Evolutionary conservation across 2,113 vertebrate species (phyloP), one percentile per base, ranked within the genome.

Genomic region (Phalacrocorax pelagicus): DNA sequence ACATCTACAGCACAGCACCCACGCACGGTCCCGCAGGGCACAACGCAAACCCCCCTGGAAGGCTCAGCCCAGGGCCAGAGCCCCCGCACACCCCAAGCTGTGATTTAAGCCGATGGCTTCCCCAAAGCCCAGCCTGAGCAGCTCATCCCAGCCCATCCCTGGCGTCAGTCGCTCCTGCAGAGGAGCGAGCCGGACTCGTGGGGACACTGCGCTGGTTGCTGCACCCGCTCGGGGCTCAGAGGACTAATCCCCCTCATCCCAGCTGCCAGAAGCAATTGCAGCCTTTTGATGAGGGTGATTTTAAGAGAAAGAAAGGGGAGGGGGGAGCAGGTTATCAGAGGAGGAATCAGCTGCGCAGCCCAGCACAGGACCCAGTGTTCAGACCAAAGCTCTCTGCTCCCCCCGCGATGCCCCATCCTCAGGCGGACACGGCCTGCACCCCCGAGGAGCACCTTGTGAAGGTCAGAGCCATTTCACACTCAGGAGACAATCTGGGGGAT

Each of bases 101-200:
- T 6, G 55, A 46, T 44, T 46, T 44, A 32, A 42, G 47, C 32
- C 2, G 1, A 20, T 2, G 30, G 26, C 12, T 36, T 42, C 23
- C 27, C 62, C 16, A 23, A 51, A 51, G 36, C 59, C 26, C 17
- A 0, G 46, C 42, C 69, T 2, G 2, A 85, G 21, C 40, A 8
- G 81, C 47, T 46, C 32, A 32, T 54, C 47, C 58, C 49, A 63
- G 26, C 9, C 15, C 66, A 34, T 12, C 80, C 63, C 55, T 9
- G 19, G 67, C 57, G 62, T 10, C 69, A 13, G 44, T 9, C 32
- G 12, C 19, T 32, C 65, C 52, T 1, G 5, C 42, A 49, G 65
- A 9, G 7, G 42, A 32, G 21, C 2, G 3, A 38, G 27, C 21
- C 5, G 3, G 32, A 15, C 15, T 5, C 10, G 3, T 4, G 8